Evolutionary conservation across 2,113 vertebrate genomes (phyloP), one percentile per base, ranked within the genome.

Genomic region (Camelus bactrianus): DNA sequence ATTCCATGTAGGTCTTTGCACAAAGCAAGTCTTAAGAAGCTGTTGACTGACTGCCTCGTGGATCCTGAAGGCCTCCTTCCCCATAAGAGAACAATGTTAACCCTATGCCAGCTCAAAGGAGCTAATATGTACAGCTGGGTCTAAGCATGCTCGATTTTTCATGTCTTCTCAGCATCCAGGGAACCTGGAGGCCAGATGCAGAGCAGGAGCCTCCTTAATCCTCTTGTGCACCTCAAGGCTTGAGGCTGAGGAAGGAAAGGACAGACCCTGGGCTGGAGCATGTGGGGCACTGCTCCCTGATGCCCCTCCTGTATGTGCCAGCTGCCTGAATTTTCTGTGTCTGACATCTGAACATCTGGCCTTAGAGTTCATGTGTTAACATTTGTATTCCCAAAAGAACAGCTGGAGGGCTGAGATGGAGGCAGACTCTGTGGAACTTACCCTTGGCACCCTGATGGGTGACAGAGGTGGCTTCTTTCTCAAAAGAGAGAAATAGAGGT

Each of bases 401-500:
- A 56, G 28, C 28, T 32, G 56, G 54, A 95, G 30, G 48, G 76
- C n/a, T 52, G 35, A 82, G 35, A 89, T 50, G 16, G 73, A 89
- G 28, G 54, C 1, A 12, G 50, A 83, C 17, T 38, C 28, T n/a
- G 19, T 6, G 72, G 60, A 35, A 60, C 20, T 35, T 75, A 69
- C 22, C 17, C 62, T 91, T 80, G 58, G 60, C 26, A 38, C 4
- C 65, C 69, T 30, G 14, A 35, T 16, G 17, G 35, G 42, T 30
- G 24, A 73, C 38, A 92, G 69, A 85, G 52, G 56, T 42, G 19
- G 26, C 46, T 94, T 84, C 69, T 89, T 75, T 92, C 75, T 96
- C 32, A 73, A 86, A 32, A 91, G 22, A 58, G 38, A 89, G 48
- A 72, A 81, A 73, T n/a, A 62, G 54, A 82, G 46, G 24, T 76